Percentiles rank a stretch among this genome's conserved stretches.
These are phyloP conservation scores for Andrena praecox DNA, from an alignment of 2,888 invertebrate genomes.

Conservation along the genomic window DNA sequence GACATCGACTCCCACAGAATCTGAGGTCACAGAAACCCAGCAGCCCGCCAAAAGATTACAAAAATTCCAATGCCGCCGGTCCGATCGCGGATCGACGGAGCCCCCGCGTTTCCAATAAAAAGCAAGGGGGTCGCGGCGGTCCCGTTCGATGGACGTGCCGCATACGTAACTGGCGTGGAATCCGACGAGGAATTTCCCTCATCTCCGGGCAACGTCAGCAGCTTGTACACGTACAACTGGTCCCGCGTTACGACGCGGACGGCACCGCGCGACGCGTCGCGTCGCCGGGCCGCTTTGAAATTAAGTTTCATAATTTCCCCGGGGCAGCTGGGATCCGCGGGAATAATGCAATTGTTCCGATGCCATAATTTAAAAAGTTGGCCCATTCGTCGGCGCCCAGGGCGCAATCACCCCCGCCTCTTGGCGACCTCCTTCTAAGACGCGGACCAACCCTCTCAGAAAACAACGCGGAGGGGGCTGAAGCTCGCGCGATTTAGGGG, in stretches of 20 bases:
- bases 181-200: conserved; percentile 49
- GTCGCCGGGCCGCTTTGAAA: conserved; percentile 69
- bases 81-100: conserved; percentile 25
- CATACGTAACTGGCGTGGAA: conserved; percentile 54
- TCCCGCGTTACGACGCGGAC: conserved; percentile 30
- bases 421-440: conserved; percentile 24
- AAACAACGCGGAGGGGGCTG: background rate
- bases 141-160: conserved; percentile 54
- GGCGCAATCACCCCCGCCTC: conserved; percentile 74
- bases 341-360: conserved; percentile 77
- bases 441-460: background rate
- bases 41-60: conserved; percentile 13
- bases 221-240: conserved; percentile 38
- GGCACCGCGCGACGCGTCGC: conserved; percentile 43
- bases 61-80: conserved; percentile 25
- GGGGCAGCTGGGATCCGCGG: conserved; percentile 70
- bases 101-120: conserved; percentile 45
- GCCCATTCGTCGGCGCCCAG: conserved; percentile 77
- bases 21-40: background rate
- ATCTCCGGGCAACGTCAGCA: conserved; percentile 36
- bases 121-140: conserved; percentile 42
- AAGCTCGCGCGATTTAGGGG: background rate
- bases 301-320: conserved; percentile 78
- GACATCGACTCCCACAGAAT: background rate
- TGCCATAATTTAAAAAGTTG: conserved; percentile 81